Evolutionary conservation across 2,113 vertebrate species (phyloP).

Genomic region (Naja naja): DNA sequence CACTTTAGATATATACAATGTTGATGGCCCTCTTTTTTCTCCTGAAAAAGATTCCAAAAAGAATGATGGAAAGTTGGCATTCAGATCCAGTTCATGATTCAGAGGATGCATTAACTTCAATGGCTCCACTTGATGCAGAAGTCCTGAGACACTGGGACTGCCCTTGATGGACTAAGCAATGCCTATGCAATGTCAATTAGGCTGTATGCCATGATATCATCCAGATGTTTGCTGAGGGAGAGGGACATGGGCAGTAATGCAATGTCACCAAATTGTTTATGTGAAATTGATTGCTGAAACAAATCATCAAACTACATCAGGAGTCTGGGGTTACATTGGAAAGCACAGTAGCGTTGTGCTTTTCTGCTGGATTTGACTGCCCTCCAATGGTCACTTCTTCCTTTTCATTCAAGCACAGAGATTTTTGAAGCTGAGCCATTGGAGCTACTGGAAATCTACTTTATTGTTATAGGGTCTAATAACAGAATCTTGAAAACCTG

Average conservation of each 20-base stretch:
- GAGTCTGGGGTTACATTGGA: not conserved
- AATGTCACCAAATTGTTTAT: not conserved
- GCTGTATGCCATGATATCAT: not conserved
- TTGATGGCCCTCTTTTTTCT: not conserved
- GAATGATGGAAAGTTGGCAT: not conserved
- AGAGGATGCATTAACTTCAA: not conserved
- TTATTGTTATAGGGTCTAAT: not conserved
- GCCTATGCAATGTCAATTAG: not conserved
- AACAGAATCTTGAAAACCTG: not conserved
- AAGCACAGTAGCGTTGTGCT: not conserved
- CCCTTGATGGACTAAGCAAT: not conserved
- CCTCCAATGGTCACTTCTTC: not conserved
- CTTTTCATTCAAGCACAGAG: not conserved
- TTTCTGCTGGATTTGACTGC: not conserved
- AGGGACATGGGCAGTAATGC: not conserved
- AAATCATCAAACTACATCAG: not conserved
- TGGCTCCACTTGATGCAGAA: not conserved
- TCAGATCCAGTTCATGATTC: not conserved
- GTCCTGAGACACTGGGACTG: not conserved
- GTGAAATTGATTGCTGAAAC: not conserved
- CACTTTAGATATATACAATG: not conserved
- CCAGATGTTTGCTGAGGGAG: not conserved
- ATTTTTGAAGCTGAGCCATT: not conserved
- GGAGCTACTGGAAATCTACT: not conserved
- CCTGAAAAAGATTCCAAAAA: not conserved